phyloP scores from a whole-genome alignment of 2,113 vertebrate species.

The Paralichthys olivaceus region DNA sequence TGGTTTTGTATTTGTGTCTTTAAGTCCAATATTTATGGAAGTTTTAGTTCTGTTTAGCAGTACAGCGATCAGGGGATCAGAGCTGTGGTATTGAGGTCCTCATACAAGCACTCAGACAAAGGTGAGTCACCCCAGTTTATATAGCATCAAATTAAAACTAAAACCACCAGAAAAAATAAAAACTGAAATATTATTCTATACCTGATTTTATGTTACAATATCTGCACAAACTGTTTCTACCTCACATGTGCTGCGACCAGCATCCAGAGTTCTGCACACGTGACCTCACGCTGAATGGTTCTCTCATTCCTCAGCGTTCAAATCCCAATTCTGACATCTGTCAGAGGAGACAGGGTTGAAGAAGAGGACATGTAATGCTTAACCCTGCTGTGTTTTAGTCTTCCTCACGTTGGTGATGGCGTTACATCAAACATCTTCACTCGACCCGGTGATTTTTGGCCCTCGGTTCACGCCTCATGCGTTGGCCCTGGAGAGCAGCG shows the following conservation, averaged over 20 bases:
- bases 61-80: too few species aligned
- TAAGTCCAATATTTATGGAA: background rate
- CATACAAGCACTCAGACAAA: too few species aligned
- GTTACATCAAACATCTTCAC: conserved; percentile 57
- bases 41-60: background rate
- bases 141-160: too few species aligned
- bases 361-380: conserved; percentile 49
- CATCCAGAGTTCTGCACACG: conserved; percentile 28
- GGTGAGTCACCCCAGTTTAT: too few species aligned
- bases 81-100: too few species aligned
- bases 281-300: conserved; percentile 42
- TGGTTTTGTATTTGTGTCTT: background rate
- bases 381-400: conserved; percentile 50
- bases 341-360: conserved; percentile 27
- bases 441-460: conserved; percentile 25
- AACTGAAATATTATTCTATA: background rate
- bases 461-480: conserved; percentile 18
- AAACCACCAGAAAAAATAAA: background rate
- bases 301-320: conserved; percentile 28
- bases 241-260: conserved; percentile 20
- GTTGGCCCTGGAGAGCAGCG: conserved; percentile 17
- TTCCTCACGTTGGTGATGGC: conserved; percentile 49
- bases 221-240: background rate
- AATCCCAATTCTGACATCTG: conserved; percentile 57
- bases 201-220: conserved; percentile 7